Evolutionary conservation across 2,113 vertebrate species (phyloP), one percentile per base, ranked within the genome.

Genomic region (Nothobranchius kuhntae): DNA sequence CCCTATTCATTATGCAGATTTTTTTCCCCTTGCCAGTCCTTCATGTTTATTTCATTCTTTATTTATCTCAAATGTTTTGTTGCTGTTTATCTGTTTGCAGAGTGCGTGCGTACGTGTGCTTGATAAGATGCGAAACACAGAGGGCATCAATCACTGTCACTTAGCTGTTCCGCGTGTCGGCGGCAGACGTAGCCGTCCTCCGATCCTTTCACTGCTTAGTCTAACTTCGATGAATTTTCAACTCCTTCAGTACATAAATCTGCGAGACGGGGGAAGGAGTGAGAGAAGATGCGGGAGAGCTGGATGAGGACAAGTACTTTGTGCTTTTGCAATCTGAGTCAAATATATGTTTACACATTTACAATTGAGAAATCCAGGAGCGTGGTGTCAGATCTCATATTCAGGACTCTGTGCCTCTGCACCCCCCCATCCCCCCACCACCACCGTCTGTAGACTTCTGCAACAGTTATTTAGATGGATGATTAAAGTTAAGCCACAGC

Each of bases 101-200:
- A 85, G 48, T 35, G 30, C 8, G 59, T 51, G 54, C 47, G 64
- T 73, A 65, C 82, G 52, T 65, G 54, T 21, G 45, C 59, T 78
- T 77, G 83, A 86, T 90, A 84, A 85, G 89, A 91, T 78, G 78
- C 24, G 36, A 75, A 81, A 84, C 73, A 80, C 77, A 83, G 73
- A 88, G 89, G 81, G 87, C 90, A 93, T 95, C 94, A 93, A 94
- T 95, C 94, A 94, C 91, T 93, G 94, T 94, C 94, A 74, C 86
- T 81, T 86, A 86, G 87, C 78, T 75, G 69, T 78, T 77, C 71
- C 40, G 70, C 56, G 61, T 69, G 84, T 86, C 85, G 44, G 81
- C 85, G 91, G 87, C 81, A 69, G 77, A 82, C 86, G 40, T 65
- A 75, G 73, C 67, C 73, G 64, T 65, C 67, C 61, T 60, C 56